A percentile compares a stretch with the other conserved stretches of the same genome.
Evolutionary conservation across 1,140 invertebrate genomes (phyloP).

Genomic region (Drosophila bipectinata): DNA sequence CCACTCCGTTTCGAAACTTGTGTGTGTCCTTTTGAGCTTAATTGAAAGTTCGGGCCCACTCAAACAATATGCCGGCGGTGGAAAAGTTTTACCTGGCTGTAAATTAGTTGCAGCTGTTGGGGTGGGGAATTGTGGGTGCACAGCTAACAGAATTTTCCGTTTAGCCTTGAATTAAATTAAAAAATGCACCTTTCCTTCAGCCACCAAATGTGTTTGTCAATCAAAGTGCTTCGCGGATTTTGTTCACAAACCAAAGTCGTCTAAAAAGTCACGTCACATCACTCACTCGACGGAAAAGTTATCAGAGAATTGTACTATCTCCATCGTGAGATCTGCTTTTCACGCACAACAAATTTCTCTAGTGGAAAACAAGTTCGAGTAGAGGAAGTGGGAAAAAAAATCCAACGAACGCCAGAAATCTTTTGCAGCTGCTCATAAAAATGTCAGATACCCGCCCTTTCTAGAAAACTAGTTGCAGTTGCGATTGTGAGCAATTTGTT

Average conservation of each 20-base stretch:
- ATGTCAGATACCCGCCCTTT: slow-evolving; percentile 44
- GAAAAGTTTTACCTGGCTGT: slow-evolving; percentile 61
- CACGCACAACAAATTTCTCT: slow-evolving; percentile 73
- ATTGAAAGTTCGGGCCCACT: slow-evolving; percentile 65
- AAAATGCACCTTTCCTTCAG: slow-evolving; percentile 14
- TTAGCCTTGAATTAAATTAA: slow-evolving; percentile 31
- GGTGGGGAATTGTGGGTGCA: slow-evolving; percentile 3
- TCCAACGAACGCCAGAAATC: slow-evolving; percentile 56
- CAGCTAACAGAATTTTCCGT: slow-evolving; percentile 20
- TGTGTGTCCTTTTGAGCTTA: slow-evolving; percentile 76
- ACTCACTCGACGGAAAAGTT: slow-evolving; percentile 36
- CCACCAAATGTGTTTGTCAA: slow-evolving; percentile 21
- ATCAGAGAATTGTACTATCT: slow-evolving; percentile 43
- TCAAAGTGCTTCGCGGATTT: slow-evolving; percentile 6
- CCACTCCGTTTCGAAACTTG: slow-evolving; percentile 49
- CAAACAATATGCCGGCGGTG: slow-evolving; percentile 56
- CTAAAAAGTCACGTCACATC: slow-evolving; percentile 42
- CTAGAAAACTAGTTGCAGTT: slow-evolving; percentile 40
- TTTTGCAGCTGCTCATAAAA: slow-evolving; percentile 79
- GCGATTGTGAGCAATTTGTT: slow-evolving; percentile 70
- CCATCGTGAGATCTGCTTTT: slow-evolving; percentile 52
- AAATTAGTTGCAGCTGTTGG: slow-evolving; percentile 70
- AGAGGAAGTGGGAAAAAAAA: slow-evolving; percentile 22
- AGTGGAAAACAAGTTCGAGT: slow-evolving; percentile 58
- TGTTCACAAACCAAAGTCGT: neutral